Base-by-base conservation (phyloP, 2,888 invertebrate species). In the Megaustenia siamemsis region DNA sequence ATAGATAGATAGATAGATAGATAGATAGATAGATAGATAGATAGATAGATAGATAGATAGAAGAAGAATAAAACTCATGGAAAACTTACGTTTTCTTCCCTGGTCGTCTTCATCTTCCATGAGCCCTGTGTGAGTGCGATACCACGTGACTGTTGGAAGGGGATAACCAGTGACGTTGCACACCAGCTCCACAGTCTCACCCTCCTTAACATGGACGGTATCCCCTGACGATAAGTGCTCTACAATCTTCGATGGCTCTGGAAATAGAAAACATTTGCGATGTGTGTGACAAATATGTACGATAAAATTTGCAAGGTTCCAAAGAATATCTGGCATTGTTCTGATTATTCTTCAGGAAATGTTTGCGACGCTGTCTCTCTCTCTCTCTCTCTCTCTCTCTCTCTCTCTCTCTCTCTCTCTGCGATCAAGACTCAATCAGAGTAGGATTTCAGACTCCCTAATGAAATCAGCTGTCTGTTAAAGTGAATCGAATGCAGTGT, bases 181-280 rank as follows among this genome's bases (percentile, higher is more conserved):
- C 88, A 96, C 97, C 92, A 98, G 95, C 88, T 97, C 97, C 90
- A 98, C 97, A 94, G 98, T 98, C 94, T 97, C 97, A 94, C 98
- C 97, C 95, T 98, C 98, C 38, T 97, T 95, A 66, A 98, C 97
- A 1, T 97, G 97, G 89, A 98, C 97, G 81, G 97, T 97, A 82
- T 97, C 97, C 82, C 86, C 79, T 32, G 89, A 92, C 10, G 98
- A 98, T 93, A 97, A 97, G 56, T 97, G 96, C 93, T 98, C 98
- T 94, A 98, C 95, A 92, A 99, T 98, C 92, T 97, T 97, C 15
- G 98, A 98, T 24, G 98, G 98, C 89, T 98, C 98, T 99, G 95
- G 28, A 94, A 49, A 60, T 24, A 49, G 12, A n/a, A 3, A 56
- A 4, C 1, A 32, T 69, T 40, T 69, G 40, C 40, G 1, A 69